Evolutionary conservation across 92 coral and sea anemone species (phyloP).

Genomic region (Hydrozoanthus gracilis): DNA sequence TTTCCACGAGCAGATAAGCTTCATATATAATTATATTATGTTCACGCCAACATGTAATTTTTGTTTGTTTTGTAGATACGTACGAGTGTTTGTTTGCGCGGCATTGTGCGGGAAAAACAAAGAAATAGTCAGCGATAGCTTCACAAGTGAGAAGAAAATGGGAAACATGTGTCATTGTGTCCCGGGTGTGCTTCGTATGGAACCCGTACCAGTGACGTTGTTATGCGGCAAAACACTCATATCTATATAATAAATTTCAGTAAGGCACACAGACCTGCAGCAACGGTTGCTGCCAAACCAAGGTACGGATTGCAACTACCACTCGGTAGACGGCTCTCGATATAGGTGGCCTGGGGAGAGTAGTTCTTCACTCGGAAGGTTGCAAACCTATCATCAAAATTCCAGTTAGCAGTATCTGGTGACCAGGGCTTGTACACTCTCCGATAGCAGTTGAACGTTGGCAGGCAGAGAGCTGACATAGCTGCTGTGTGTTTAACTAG

Average conservation of each 20-base stretch:
- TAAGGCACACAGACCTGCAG: slow-evolving; percentile 21
- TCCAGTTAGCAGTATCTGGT: slow-evolving; percentile 30
- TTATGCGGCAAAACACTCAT: too few relatives aligned
- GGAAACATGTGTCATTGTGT: too few relatives aligned
- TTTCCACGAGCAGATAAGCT: too few relatives aligned
- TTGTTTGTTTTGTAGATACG: too few relatives aligned
- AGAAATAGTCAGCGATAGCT: too few relatives aligned
- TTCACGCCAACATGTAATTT: too few relatives aligned
- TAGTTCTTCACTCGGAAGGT: slow-evolving; percentile 39
- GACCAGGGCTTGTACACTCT: slow-evolving; percentile 19
- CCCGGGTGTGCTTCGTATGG: too few relatives aligned
- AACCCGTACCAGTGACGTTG: neutral
- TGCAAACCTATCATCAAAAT: neutral
- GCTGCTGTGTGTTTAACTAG: slow-evolving; percentile 32
- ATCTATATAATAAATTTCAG: too few relatives aligned
- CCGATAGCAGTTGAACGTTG: slow-evolving; percentile 40
- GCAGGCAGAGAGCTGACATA: slow-evolving; percentile 8
- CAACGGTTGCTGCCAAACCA: slow-evolving; percentile 28
- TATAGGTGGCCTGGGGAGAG: slow-evolving; percentile 26
- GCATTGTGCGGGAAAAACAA: too few relatives aligned
- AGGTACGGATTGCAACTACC: slow-evolving; percentile 41
- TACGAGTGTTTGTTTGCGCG: too few relatives aligned
- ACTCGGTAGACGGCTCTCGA: slow-evolving; percentile 35
- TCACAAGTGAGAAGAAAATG: too few relatives aligned
- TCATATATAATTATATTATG: too few relatives aligned